Evolutionary conservation across 35 echinoderm and acorn worm genomes (phyloP).

Genomic region (Lytechinus variegatus): DNA sequence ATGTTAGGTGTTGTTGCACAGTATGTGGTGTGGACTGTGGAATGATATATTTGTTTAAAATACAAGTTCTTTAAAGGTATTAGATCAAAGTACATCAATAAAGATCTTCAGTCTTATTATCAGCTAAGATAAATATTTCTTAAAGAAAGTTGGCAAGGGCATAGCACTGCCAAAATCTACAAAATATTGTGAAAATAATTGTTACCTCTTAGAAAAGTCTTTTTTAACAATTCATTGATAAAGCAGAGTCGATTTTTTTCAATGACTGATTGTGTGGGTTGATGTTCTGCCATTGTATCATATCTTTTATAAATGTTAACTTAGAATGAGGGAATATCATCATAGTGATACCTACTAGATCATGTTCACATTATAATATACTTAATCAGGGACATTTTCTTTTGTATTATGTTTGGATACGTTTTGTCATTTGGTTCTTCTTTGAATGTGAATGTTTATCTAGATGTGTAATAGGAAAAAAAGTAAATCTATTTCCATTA

Average conservation of each 20-base stretch:
- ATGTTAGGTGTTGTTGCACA: background rate
- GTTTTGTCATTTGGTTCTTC: too few species aligned
- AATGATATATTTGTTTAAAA: background rate
- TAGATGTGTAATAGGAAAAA: too few species aligned
- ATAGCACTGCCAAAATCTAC: background rate
- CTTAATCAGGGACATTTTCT: background rate
- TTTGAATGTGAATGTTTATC: too few species aligned
- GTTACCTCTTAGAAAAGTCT: too few species aligned
- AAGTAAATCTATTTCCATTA: too few species aligned
- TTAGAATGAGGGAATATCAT: background rate
- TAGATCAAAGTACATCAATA: background rate
- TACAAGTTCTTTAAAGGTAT: background rate
- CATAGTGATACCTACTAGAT: background rate
- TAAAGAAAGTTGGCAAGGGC: background rate
- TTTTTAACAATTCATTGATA: too few species aligned
- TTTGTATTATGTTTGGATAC: background rate
- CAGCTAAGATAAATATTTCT: background rate
- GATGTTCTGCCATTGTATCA: too few species aligned
- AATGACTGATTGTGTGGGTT: background rate
- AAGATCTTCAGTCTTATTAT: background rate
- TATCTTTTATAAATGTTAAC: background rate
- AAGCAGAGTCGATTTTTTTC: too few species aligned
- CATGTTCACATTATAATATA: background rate
- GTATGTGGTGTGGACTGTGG: background rate
- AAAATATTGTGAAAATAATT: background rate